Conservation (phyloP, 2,797 vertebrate species). For the Pteronotus mesoamericanus region DNA sequence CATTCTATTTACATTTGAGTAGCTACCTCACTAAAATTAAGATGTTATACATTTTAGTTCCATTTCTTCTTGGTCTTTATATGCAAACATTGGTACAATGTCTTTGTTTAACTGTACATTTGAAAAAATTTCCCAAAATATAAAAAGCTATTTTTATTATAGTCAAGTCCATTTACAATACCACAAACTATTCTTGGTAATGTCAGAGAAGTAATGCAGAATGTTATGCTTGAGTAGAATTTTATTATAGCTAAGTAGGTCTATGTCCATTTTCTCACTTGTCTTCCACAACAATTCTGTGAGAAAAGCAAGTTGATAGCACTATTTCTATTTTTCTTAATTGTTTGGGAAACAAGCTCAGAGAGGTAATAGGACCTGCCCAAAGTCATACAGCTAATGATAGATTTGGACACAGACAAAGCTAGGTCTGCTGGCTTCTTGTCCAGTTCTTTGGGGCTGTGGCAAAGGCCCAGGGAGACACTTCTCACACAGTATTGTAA, state of each 20-base stretch:
- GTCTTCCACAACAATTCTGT: not conserved
- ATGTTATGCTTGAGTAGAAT: not conserved
- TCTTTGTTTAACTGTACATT: conserved; percentile 24
- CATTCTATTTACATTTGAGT: conserved; percentile 8
- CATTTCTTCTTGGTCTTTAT: not conserved
- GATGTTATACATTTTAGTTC: not conserved
- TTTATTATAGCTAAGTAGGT: not conserved
- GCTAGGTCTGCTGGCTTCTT: not conserved
- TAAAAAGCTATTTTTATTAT: conserved; percentile 24
- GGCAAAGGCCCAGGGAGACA: not conserved
- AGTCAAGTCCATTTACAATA: not conserved
- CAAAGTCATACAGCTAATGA: not conserved
- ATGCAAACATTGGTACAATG: not conserved
- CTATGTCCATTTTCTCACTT: not conserved
- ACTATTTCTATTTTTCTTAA: not conserved
- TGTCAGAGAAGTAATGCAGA: not conserved
- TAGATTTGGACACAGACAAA: not conserved
- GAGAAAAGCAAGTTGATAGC: not conserved
- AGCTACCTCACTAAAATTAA: not conserved
- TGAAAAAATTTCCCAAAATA: not conserved
- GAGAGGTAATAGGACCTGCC: not conserved
- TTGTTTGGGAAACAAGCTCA: not conserved
- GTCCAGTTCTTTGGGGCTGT: not conserved
- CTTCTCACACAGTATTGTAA: not conserved
- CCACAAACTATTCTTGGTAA: not conserved